Percentiles rank a stretch among this genome's conserved stretches.
Conservation (phyloP, 2,113 vertebrate genomes). For the Pelecanus crispus region DNA sequence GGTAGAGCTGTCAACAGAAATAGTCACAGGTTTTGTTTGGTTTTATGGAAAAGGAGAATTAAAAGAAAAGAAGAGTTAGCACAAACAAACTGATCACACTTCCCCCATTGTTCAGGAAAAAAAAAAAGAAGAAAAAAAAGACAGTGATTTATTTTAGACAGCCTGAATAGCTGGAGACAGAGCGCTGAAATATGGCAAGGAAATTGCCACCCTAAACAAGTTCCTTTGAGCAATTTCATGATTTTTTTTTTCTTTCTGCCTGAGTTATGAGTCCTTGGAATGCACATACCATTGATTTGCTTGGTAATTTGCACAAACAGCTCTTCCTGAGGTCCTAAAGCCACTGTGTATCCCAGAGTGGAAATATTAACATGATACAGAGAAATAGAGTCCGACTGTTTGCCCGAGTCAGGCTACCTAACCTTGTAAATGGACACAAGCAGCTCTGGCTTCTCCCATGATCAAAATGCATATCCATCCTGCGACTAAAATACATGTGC, state of each 20-base stretch:
- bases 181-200: conserved; percentile 43
- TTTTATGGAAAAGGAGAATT: background rate
- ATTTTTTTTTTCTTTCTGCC: background rate
- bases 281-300: background rate
- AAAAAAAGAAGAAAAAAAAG: background rate
- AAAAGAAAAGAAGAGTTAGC: background rate
- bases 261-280: conserved; percentile 45
- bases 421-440: background rate
- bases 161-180: conserved; percentile 37
- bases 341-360: background rate
- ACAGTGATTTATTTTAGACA: conserved; percentile 39
- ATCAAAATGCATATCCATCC: background rate
- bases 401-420: background rate
- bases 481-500: rapidly evolving
- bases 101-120: background rate
- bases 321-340: conserved; percentile 14
- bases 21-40: background rate
- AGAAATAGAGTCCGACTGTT: background rate
- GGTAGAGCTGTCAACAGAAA: background rate
- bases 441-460: background rate
- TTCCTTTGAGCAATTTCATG: conserved; percentile 9
- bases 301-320: background rate
- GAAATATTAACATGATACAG: background rate
- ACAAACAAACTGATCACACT: background rate
- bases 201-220: conserved; percentile 54